Base-by-base conservation (phyloP, 2,797 vertebrate species). In the Mus spretus region DNA sequence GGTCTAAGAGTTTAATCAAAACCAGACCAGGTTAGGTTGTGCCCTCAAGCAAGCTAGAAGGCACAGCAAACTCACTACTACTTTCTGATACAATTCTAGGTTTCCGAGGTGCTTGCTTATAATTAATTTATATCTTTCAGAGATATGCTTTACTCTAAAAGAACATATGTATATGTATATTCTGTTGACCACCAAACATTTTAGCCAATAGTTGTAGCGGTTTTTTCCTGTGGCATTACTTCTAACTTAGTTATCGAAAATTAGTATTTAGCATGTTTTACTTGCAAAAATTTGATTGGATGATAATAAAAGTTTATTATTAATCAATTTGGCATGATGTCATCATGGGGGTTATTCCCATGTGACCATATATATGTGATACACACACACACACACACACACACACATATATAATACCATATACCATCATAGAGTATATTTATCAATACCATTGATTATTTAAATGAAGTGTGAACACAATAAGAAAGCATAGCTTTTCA, bases 201-300 rank as follows among this genome's bases (percentile, higher is more conserved):
- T 79, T 61, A 75, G 19, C 17, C 2, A 79, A 11, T 80, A 83
- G 44, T 72, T 53, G 47, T 79, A 74, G n/a, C 4, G 57, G 59
- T 31, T 87, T 92, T 92, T 90, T 75, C 7, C 17, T 53, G 37
- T 44, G 82, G 65, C 5, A 65, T 57, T 93, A 83, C 80, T 87
- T 96, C 90, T 93, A 53, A 83, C 4, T 87, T 72, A 11, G 7
- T 94, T 89, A 63, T 11, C 44, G 94, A 65, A 91, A 57, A 79
- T 88, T 91, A 55, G 78, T 91, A 15, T 67, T 93, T 95, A 88
- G 19, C 44, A 74, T 79, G 15, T 34, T 96, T 93, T 57, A 67
- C 8, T 67, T 90, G 55, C 19, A 63, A 70, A 90, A 44, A 3
- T 4, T 1, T 80, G 90, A 65, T 65, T 82, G 34, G 50, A 0